Percentiles rank a stretch among this genome's conserved stretches.
phyloP scores from a whole-genome alignment of 2,113 vertebrate species.

The Neoarius graeffei region DNA sequence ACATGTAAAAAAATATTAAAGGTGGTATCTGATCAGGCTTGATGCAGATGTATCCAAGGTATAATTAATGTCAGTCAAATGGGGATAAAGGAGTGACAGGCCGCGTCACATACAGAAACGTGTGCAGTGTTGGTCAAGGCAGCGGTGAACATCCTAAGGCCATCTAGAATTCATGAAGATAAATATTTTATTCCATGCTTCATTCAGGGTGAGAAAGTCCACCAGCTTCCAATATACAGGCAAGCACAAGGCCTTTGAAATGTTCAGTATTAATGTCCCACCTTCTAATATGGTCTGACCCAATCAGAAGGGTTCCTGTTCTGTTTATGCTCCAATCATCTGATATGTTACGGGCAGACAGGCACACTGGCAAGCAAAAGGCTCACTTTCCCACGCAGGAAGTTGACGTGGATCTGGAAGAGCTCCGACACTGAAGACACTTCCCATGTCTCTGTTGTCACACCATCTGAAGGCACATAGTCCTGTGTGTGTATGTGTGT shows the following conservation, averaged over 20 bases:
- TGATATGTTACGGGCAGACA: slow-evolving; percentile 68
- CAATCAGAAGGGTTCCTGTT: slow-evolving; percentile 51
- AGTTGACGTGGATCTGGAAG: slow-evolving; percentile 74
- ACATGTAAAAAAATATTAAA: slow-evolving; percentile 54
- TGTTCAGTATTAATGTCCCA: slow-evolving; percentile 52
- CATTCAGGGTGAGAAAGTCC: slow-evolving; percentile 22
- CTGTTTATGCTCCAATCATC: slow-evolving; percentile 61
- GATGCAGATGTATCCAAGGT: slow-evolving; percentile 22
- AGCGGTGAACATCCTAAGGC: slow-evolving; percentile 15
- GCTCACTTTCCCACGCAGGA: slow-evolving; percentile 76
- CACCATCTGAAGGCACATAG: slow-evolving; percentile 59
- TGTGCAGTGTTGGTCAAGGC: slow-evolving; percentile 20
- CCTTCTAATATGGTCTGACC: slow-evolving; percentile 54
- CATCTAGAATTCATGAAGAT: slow-evolving; percentile 27
- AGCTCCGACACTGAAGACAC: slow-evolving; percentile 68
- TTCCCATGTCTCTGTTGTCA: slow-evolving; percentile 64
- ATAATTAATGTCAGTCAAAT: slow-evolving; percentile 32
- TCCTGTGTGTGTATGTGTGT: slow-evolving; percentile 60
- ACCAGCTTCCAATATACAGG: slow-evolving; percentile 29
- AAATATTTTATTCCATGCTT: slow-evolving; percentile 19
- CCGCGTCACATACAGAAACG: slow-evolving; percentile 16
- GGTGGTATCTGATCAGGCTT: slow-evolving; percentile 38
- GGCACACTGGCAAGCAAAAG: slow-evolving; percentile 69
- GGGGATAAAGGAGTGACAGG: slow-evolving; percentile 38
- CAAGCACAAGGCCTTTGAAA: slow-evolving; percentile 42